phyloP scores from a whole-genome alignment of 1,140 invertebrate genomes.

The Caerostris extrusa region DNA sequence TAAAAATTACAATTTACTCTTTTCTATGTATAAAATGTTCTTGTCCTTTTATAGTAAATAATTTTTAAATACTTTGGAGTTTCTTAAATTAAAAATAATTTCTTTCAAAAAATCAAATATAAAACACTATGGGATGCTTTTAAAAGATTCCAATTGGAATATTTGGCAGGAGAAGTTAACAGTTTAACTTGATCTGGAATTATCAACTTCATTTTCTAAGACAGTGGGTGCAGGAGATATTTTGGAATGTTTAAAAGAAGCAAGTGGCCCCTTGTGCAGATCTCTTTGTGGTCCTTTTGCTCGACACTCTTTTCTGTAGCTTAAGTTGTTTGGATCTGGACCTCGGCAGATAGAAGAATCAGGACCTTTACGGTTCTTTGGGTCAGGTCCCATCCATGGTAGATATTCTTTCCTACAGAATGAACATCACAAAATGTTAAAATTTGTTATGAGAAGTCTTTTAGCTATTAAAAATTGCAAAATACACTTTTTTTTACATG shows the following conservation, averaged over 20 bases:
- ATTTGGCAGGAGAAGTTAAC: constrained; percentile 67
- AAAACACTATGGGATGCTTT: neutral
- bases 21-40: too few species aligned
- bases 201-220: constrained; percentile 57
- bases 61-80: too few species aligned
- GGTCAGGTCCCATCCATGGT: constrained; percentile 79
- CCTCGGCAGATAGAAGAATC: constrained; percentile 59
- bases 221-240: constrained; percentile 30
- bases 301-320: constrained; percentile 50
- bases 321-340: constrained; percentile 62
- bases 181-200: constrained; percentile 68
- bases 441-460: neutral
- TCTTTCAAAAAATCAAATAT: neutral
- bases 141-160: constrained; percentile 7
- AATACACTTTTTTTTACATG: too few species aligned
- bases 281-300: constrained; percentile 77
- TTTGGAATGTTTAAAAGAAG: constrained; percentile 70
- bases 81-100: neutral
- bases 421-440: neutral
- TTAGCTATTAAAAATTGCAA: neutral
- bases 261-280: constrained; percentile 73
- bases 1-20: too few species aligned
- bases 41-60: too few species aligned
- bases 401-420: constrained; percentile 78
- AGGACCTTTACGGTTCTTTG: constrained; percentile 78